Percentiles rank a stretch among this genome's conserved stretches.
These are phyloP conservation scores for Drosophila diplacantha DNA, from an alignment of 2,888 invertebrate species.

Conservation along the genomic window DNA sequence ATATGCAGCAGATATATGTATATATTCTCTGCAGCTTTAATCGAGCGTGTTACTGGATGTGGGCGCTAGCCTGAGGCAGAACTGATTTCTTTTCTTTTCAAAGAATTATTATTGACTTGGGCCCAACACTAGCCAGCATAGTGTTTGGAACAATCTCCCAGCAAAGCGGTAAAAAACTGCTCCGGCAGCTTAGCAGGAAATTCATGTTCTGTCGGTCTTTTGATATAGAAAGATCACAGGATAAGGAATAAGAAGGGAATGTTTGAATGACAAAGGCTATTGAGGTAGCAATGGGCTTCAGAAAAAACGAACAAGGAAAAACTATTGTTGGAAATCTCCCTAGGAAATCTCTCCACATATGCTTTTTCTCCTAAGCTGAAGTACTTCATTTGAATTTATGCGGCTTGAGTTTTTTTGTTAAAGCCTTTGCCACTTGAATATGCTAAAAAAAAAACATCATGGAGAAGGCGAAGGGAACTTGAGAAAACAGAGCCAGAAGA, in stretches of 20 bases:
- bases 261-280: constrained; percentile 31
- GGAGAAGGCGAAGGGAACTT: constrained; percentile 1
- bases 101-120: constrained; percentile 36
- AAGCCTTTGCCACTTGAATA: constrained; percentile 51
- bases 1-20: constrained; percentile 8
- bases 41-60: constrained; percentile 54
- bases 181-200: constrained; percentile 22
- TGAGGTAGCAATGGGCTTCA: constrained; percentile 16
- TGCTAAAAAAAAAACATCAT: constrained; percentile 27
- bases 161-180: background rate
- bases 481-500: constrained; percentile 19
- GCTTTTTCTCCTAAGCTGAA: constrained; percentile 23
- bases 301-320: constrained; percentile 33
- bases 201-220: constrained; percentile 25
- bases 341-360: constrained; percentile 29
- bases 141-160: constrained; percentile 9
- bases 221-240: constrained; percentile 26
- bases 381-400: constrained; percentile 72
- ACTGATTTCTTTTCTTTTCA: constrained; percentile 25
- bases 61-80: constrained; percentile 14
- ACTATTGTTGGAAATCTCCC: constrained; percentile 46
- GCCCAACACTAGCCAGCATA: constrained; percentile 20
- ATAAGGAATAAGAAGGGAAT: constrained; percentile 18
- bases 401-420: constrained; percentile 40
- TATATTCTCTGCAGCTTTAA: constrained; percentile 53